Evolutionary conservation across 2,797 vertebrate species (phyloP).

Genomic region (Coendou prehensilis): DNA sequence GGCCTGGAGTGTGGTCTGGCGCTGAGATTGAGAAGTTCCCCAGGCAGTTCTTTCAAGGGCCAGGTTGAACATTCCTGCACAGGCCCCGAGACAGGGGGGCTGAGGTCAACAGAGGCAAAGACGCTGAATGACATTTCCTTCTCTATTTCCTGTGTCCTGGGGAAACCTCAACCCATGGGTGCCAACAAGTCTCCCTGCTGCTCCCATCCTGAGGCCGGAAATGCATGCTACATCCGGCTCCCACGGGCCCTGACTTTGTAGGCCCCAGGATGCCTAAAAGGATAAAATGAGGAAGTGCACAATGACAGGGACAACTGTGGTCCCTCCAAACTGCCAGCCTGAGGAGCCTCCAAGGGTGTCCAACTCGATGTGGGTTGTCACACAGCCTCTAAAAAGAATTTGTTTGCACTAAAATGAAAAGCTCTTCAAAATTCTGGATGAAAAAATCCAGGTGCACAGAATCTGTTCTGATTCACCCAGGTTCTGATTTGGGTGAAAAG

Average conservation of each 20-base stretch:
- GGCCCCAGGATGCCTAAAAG: background rate
- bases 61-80: background rate
- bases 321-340: background rate
- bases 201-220: slow-evolving; percentile 67
- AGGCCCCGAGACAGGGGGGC: background rate
- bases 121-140: slow-evolving; percentile 45
- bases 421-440: background rate
- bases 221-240: slow-evolving; percentile 27
- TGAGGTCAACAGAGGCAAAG: slow-evolving; percentile 37
- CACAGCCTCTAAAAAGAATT: background rate
- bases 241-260: slow-evolving; percentile 29
- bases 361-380: background rate
- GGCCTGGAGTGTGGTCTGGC: background rate
- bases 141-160: slow-evolving; percentile 63
- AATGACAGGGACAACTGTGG: background rate
- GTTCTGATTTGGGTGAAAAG: slow-evolving; percentile 6
- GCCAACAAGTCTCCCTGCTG: background rate
- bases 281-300: background rate
- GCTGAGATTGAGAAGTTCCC: background rate
- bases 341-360: background rate
- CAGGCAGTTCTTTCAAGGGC: background rate
- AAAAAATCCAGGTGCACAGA: background rate
- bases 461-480: no score
- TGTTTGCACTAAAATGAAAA: slow-evolving; percentile 31
- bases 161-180: slow-evolving; percentile 30